phyloP scores from a whole-genome alignment of 2,113 vertebrate genomes.

The Romanogobio albipinnatus region DNA sequence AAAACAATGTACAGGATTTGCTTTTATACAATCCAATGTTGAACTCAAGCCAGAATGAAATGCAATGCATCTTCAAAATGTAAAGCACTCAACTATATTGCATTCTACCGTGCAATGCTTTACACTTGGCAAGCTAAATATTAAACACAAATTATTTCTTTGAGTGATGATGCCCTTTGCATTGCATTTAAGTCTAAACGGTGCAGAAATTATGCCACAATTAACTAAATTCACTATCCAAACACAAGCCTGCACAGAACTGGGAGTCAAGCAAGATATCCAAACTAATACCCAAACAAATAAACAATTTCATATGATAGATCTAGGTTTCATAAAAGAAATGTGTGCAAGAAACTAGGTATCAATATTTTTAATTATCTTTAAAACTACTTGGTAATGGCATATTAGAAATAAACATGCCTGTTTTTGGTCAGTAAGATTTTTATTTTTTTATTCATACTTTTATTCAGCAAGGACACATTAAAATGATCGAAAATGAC shows the following conservation, averaged over 20 bases:
- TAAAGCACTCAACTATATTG: slow-evolving; percentile 23
- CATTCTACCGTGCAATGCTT: neutral
- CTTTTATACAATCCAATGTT: neutral
- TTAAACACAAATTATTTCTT: neutral
- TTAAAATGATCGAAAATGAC: neutral
- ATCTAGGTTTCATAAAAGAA: neutral
- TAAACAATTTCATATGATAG: neutral
- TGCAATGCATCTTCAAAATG: neutral
- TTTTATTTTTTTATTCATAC: no score
- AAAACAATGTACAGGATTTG: neutral
- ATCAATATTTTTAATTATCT: neutral
- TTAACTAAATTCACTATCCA: neutral
- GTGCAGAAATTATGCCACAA: neutral
- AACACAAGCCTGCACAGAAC: neutral
- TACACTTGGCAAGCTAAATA: neutral
- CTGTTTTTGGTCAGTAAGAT: neutral
- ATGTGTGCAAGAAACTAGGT: neutral
- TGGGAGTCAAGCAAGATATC: neutral
- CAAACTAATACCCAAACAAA: neutral
- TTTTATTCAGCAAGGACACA: neutral
- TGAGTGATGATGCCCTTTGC: neutral
- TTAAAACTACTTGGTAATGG: neutral
- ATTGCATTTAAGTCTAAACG: neutral
- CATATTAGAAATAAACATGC: neutral
- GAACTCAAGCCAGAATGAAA: slow-evolving; percentile 13